Base-by-base conservation (phyloP, 2,113 vertebrate species). In the Plestiodon gilberti region DNA sequence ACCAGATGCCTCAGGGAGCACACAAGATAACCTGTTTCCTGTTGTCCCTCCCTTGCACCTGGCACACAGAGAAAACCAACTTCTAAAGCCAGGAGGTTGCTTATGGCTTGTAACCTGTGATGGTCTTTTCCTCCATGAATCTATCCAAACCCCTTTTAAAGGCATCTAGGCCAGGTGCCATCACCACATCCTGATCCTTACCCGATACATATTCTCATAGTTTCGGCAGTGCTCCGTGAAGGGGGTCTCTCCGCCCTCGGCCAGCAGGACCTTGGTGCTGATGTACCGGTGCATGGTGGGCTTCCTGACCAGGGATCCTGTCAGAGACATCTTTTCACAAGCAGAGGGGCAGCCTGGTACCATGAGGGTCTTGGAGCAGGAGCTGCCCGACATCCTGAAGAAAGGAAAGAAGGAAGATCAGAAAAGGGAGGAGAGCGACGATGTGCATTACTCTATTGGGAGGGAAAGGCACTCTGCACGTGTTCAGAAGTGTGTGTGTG, bases 241-340 rank as follows among this genome's bases (percentile, higher is more conserved):
- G 4, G 98, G 97, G 0, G 97, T 97, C 30, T 98, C 97, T 0
- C 69, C 89, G 0, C 98, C 98, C 90, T 98, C 97, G 0, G 98
- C 98, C 96, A 99, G 96, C 78, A 99, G 96, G 82, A 98, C 98
- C 91, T 99, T 99, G 87, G 98, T 98, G 96, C 97, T 98, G 94
- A 98, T 97, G 95, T 98, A 97, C 71, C 98, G 97, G 90, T 98
- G 98, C 88, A 96, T 96, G 0, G 96, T 96, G 1, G 98, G 96
- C 93, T 97, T 97, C 57, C 95, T 96, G 33, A 97, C 96, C 1
- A 96, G 93, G 0, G 97, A 93, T 1, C 96, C 92, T 40, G 94
- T 91, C 0, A 92, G 71, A 25, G 97, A 95, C 96, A 97, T 97
- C 83, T 97, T 98, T 71, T 97, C 96, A n/a, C 95, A 86, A 2